Evolutionary conservation across 2,797 vertebrate species (phyloP).

Genomic region (Percopsis omiscomaycus): DNA sequence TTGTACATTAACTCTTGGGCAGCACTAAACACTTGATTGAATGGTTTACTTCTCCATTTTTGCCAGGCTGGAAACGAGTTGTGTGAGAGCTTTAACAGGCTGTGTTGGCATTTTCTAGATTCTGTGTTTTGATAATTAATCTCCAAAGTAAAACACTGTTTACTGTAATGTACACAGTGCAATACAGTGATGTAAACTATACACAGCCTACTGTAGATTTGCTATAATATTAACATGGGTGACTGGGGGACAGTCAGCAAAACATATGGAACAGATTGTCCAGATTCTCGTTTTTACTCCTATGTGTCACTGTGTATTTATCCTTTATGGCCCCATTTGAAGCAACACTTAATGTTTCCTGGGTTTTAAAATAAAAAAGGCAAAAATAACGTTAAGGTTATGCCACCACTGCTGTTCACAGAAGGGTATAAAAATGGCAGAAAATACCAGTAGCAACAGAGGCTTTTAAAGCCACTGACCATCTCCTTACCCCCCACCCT

Average conservation of each 20-base stretch:
- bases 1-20: constrained; percentile 40
- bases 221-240: constrained; percentile 38
- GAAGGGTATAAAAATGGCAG: constrained; percentile 67
- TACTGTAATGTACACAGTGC: constrained; percentile 2
- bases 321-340: constrained; percentile 78
- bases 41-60: constrained; percentile 43
- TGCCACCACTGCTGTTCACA: constrained; percentile 59
- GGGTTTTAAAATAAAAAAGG: constrained; percentile 78
- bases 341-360: constrained; percentile 78
- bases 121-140: constrained; percentile 19
- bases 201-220: constrained; percentile 2
- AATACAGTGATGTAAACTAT: constrained; percentile 11
- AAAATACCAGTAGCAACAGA: constrained; percentile 72
- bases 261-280: constrained; percentile 76
- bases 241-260: constrained; percentile 48
- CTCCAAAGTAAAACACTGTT: constrained; percentile 18
- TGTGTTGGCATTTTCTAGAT: constrained; percentile 38
- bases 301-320: constrained; percentile 74
- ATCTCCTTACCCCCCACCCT: constrained; percentile 69
- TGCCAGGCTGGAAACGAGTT: constrained; percentile 32
- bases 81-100: constrained; percentile 57
- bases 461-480: constrained; percentile 78
- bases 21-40: constrained; percentile 47
- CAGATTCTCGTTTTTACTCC: constrained; percentile 51
- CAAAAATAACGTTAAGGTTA: constrained; percentile 79